Conservation (phyloP, 2,113 vertebrate genomes). For the Progne subis region DNA sequence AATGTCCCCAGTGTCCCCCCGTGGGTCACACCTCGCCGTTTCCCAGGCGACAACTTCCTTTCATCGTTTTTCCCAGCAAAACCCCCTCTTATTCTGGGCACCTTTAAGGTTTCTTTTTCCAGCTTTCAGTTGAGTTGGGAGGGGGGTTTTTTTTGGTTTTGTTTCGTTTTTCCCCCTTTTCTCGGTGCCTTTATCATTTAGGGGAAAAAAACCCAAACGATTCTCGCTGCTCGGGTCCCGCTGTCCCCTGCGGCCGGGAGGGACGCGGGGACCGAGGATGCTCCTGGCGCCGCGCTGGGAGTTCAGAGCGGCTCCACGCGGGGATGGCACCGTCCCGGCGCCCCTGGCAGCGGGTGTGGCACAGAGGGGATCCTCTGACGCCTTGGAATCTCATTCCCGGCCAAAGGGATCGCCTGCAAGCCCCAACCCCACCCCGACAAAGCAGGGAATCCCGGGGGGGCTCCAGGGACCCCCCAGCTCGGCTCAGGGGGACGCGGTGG, state of each 20-base stretch:
- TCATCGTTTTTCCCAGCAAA: background rate
- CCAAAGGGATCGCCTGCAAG: fast-evolving
- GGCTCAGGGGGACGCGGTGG: fast-evolving
- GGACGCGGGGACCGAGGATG: fast-evolving
- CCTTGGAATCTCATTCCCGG: no score
- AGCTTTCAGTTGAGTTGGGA: background rate
- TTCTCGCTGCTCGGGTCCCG: background rate
- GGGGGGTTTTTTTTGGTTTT: background rate
- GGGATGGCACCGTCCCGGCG: fast-evolving
- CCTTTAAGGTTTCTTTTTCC: slow-evolving; percentile 9
- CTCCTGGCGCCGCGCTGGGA: fast-evolving
- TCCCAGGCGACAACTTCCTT: background rate
- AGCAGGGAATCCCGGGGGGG: no score
- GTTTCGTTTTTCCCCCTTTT: background rate
- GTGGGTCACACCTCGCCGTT: fast-evolving
- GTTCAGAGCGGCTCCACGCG: fast-evolving
- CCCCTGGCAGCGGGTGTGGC: fast-evolving
- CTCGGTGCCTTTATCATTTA: background rate
- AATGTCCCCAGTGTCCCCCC: background rate
- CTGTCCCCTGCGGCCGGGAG: background rate
- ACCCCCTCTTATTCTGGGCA: background rate
- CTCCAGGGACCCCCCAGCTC: fast-evolving
- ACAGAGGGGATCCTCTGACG: background rate
- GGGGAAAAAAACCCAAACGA: background rate
- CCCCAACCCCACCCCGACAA: no score